Evolutionary conservation across 2,113 vertebrate species (phyloP).

Genomic region (Megaceryle maxima): DNA sequence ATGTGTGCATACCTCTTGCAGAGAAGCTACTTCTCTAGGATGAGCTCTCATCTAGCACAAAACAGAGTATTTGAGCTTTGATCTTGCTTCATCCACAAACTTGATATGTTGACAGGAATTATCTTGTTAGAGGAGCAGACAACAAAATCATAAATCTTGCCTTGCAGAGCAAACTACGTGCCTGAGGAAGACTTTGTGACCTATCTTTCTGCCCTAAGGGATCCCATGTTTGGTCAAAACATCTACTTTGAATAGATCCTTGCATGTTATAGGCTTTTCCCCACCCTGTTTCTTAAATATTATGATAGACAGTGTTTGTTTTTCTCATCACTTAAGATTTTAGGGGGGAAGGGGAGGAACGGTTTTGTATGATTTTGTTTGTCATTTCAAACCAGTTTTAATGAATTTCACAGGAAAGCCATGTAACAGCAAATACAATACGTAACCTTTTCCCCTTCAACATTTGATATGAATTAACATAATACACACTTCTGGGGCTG

Average conservation of each 20-base stretch:
- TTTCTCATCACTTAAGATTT: neutral
- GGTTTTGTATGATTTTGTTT: neutral
- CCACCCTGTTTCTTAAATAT: neutral
- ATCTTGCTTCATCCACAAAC: neutral
- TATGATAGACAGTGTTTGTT: neutral
- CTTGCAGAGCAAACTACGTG: neutral
- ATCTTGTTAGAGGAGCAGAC: neutral
- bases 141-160: slow-evolving; percentile 28
- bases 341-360: fast-evolving
- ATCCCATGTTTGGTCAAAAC: slow-evolving; percentile 41
- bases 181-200: neutral
- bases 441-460: fast-evolving
- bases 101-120: neutral
- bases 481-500: neutral
- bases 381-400: neutral
- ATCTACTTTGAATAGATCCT: neutral
- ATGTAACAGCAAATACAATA: neutral
- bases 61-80: neutral
- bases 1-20: neutral
- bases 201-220: neutral
- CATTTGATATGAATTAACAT: neutral
- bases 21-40: neutral
- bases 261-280: neutral
- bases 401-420: neutral
- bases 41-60: neutral